Percentiles rank a stretch among this genome's conserved stretches.
Evolutionary conservation across 2,888 invertebrate species (phyloP).

Genomic region (Plebejus argus): DNA sequence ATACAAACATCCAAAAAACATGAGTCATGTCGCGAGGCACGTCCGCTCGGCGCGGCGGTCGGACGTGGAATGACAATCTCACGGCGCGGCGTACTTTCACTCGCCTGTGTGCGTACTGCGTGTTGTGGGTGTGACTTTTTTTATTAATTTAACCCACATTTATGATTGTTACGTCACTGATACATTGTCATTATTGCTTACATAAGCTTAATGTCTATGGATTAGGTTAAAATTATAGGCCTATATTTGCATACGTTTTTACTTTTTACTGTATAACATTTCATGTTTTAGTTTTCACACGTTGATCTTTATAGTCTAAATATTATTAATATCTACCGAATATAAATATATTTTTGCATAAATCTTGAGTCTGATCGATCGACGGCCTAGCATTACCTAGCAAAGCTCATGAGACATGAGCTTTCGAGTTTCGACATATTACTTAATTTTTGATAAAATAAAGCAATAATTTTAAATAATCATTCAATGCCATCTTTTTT

Average conservation of each 20-base stretch:
- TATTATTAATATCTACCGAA: too few species aligned
- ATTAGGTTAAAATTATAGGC: conserved; percentile 27
- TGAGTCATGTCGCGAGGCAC: conserved; percentile 37
- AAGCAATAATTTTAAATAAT: too few species aligned
- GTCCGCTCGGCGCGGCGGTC: conserved; percentile 48
- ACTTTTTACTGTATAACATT: neutral
- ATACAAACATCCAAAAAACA: neutral
- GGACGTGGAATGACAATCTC: conserved; percentile 52
- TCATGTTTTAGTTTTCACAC: neutral
- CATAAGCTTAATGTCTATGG: conserved; percentile 34
- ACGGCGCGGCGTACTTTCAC: conserved; percentile 57
- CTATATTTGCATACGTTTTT: neutral
- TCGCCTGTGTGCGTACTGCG: conserved; percentile 50
- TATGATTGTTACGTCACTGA: conserved; percentile 69
- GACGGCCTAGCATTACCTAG: too few species aligned
- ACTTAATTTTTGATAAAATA: too few species aligned
- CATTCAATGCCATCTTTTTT: too few species aligned
- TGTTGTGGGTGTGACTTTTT: conserved; percentile 62
- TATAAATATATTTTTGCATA: too few species aligned
- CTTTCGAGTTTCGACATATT: too few species aligned
- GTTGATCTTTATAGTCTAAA: neutral
- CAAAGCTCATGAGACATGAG: too few species aligned
- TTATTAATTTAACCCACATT: conserved; percentile 75
- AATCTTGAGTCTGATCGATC: too few species aligned
- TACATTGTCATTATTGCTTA: conserved; percentile 51